phyloP scores from a whole-genome alignment of 2,888 invertebrate species.

The Cryptophagus acutangulus region DNA sequence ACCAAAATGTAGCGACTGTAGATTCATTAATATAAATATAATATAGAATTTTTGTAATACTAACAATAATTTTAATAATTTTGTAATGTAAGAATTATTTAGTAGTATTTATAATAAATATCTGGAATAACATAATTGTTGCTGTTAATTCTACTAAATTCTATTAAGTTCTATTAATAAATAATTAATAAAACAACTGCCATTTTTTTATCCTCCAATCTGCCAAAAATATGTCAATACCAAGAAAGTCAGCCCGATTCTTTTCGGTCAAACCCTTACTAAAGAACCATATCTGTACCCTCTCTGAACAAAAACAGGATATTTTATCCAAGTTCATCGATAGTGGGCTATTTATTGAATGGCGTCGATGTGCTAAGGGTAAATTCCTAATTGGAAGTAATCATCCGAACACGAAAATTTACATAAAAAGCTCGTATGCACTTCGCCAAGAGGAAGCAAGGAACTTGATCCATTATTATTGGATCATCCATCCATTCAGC shows the following conservation, averaged over 20 bases:
- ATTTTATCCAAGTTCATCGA: slow-evolving; percentile 14
- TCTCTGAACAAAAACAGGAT: too few relatives aligned
- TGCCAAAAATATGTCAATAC: too few relatives aligned
- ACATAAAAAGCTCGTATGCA: too few relatives aligned
- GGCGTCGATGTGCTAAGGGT: slow-evolving; percentile 18
- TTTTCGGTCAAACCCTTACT: too few relatives aligned
- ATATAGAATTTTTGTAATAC: background rate
- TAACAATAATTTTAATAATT: background rate
- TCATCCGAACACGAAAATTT: slow-evolving; percentile 16
- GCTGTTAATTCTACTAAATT: background rate
- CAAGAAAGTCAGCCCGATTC: too few relatives aligned
- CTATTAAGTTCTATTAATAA: too few relatives aligned
- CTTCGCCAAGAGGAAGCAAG: slow-evolving; percentile 21
- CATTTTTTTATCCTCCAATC: too few relatives aligned
- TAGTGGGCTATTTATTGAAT: slow-evolving; percentile 19
- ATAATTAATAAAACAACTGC: too few relatives aligned
- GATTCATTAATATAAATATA: too few relatives aligned
- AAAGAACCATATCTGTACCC: too few relatives aligned
- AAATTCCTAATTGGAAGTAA: slow-evolving; percentile 15
- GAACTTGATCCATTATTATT: slow-evolving; percentile 22
- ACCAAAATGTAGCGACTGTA: too few relatives aligned
- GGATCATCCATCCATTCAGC: slow-evolving; percentile 30
- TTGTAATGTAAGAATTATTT: background rate
- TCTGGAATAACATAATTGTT: background rate
- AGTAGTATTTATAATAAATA: background rate